A percentile compares a stretch with the other conserved stretches of the same genome.
Evolutionary conservation across 2,888 invertebrate genomes (phyloP).

Genomic region (Meteorus cinctellus): DNA sequence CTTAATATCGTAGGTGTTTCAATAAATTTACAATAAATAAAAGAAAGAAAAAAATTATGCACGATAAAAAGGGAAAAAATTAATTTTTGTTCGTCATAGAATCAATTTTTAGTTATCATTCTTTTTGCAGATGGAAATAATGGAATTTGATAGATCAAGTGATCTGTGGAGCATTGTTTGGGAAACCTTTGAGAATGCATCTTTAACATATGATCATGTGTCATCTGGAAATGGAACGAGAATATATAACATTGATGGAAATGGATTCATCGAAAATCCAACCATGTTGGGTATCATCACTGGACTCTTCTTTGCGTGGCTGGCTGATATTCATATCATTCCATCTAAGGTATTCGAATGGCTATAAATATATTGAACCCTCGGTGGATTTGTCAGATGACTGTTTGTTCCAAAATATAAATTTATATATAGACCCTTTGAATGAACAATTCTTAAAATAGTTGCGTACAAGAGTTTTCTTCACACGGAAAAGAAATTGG

Average conservation of each 20-base stretch:
- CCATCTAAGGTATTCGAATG: conserved; percentile 46
- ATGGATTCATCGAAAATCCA: conserved; percentile 48
- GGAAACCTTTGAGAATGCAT: conserved; percentile 51
- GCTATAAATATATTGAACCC: neutral
- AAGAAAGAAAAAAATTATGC: too few relatives aligned
- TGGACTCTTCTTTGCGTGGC: conserved; percentile 59
- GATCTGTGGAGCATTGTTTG: conserved; percentile 49
- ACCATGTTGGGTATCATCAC: conserved; percentile 59
- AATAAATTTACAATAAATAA: too few relatives aligned
- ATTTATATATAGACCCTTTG: neutral
- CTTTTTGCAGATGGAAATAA: conserved; percentile 39
- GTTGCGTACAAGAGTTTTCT: too few relatives aligned
- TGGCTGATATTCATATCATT: conserved; percentile 45
- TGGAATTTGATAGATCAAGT: conserved; percentile 6
- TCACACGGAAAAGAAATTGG: too few relatives aligned
- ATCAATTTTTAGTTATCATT: conserved; percentile 1
- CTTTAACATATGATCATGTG: conserved; percentile 50
- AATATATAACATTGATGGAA: conserved; percentile 32
- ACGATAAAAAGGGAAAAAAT: neutral
- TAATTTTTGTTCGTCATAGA: neutral
- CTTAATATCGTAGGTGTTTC: neutral
- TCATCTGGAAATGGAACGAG: conserved; percentile 49
- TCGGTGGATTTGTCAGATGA: too few relatives aligned
- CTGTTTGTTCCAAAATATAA: neutral
- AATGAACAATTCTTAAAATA: too few relatives aligned